Conservation (phyloP, 2,888 invertebrate genomes). For the Netelia inedita region DNA sequence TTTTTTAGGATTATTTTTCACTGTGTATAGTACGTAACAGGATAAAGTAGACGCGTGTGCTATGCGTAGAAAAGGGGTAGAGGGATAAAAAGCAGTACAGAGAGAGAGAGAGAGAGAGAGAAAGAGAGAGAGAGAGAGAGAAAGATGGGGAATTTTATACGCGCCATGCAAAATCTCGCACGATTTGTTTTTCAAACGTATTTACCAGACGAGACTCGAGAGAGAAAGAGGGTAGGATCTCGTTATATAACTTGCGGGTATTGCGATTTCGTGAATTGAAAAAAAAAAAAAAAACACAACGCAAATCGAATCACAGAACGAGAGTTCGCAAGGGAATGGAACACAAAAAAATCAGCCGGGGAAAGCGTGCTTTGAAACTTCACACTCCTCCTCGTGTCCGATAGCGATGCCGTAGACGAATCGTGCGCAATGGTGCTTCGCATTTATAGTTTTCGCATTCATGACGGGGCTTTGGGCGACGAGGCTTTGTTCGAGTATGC, state of each 20-base stretch:
- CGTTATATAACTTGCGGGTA: not conserved
- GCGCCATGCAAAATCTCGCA: not conserved
- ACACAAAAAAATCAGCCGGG: constrained; percentile 6
- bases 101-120: too few relatives aligned
- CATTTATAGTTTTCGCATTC: constrained; percentile 19
- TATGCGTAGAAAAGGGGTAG: not conserved
- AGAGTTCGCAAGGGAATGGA: constrained; percentile 9
- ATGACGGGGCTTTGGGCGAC: not conserved
- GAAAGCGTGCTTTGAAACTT: constrained; percentile 51
- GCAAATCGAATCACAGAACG: not conserved
- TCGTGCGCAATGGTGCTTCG: not conserved
- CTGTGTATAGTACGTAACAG: not conserved
- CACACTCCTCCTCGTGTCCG: constrained; percentile 25
- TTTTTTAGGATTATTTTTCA: not conserved
- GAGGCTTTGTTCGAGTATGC: not conserved
- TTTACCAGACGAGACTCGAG: not conserved
- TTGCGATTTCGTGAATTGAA: not conserved
- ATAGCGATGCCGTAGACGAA: constrained; percentile 8
- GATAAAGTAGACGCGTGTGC: not conserved
- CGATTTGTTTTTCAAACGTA: constrained; percentile 27
- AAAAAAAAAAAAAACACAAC: not conserved
- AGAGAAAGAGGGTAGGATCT: not conserved
- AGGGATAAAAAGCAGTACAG: not conserved
- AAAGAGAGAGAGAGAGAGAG: too few relatives aligned
- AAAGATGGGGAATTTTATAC: not conserved